Percentiles rank a stretch among this genome's conserved stretches.
Conservation (phyloP, 1,140 invertebrate species). For the Daktulosphaira vitifoliae region DNA sequence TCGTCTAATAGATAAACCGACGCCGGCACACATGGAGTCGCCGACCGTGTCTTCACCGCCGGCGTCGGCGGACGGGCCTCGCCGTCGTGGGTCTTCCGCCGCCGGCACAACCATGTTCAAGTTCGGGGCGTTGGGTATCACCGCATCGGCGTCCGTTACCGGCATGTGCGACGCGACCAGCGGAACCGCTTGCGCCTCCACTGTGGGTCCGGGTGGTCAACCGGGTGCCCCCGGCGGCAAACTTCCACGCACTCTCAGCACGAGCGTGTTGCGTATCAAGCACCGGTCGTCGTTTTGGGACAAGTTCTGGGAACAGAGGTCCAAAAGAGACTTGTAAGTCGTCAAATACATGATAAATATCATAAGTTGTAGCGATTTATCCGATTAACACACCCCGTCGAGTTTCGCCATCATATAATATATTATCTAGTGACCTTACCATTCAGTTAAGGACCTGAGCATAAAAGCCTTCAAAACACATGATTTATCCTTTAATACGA, state of each 20-base stretch:
- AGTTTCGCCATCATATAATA: too few species aligned
- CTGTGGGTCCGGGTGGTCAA: background rate
- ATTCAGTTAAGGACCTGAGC: too few species aligned
- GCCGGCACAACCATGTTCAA: slow-evolving; percentile 41
- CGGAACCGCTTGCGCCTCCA: slow-evolving; percentile 43
- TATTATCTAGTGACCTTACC: too few species aligned
- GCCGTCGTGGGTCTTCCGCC: slow-evolving; percentile 41
- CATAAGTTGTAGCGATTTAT: background rate
- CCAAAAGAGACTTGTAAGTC: slow-evolving; percentile 59
- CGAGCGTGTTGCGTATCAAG: slow-evolving; percentile 65
- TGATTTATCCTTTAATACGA: too few species aligned
- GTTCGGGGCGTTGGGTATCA: slow-evolving; percentile 35
- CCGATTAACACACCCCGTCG: background rate
- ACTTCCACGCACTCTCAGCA: slow-evolving; percentile 66
- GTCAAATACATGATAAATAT: too few species aligned
- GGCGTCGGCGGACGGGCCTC: slow-evolving; percentile 40
- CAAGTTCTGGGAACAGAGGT: slow-evolving; percentile 63
- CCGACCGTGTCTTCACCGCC: slow-evolving; percentile 43
- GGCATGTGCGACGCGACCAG: slow-evolving; percentile 38
- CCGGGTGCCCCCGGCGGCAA: slow-evolving; percentile 43
- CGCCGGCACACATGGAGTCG: slow-evolving; percentile 33
- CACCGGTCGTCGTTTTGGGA: slow-evolving; percentile 69
- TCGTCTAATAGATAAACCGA: slow-evolving; percentile 41
- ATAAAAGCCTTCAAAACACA: too few species aligned
- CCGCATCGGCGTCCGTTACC: slow-evolving; percentile 38